phyloP scores from a whole-genome alignment of 2,113 vertebrate genomes.

The Pontoporia blainvillei region DNA sequence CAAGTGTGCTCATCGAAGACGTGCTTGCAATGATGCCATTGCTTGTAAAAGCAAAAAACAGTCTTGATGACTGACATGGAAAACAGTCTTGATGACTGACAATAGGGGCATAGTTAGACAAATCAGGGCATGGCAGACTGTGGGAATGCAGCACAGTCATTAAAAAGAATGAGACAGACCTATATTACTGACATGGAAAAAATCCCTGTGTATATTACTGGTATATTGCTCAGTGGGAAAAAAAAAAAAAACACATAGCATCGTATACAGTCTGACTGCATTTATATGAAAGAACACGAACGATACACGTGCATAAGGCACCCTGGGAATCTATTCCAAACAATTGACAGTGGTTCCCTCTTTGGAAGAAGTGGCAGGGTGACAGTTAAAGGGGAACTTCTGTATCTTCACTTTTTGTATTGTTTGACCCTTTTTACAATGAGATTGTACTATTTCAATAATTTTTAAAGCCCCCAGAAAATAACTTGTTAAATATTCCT shows the following conservation, averaged over 20 bases:
- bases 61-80: neutral
- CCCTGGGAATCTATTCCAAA: neutral
- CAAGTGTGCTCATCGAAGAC: neutral
- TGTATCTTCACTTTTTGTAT: neutral
- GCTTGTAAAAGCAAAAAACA: neutral
- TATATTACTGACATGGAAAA: neutral
- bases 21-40: neutral
- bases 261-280: accelerated
- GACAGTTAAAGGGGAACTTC: neutral
- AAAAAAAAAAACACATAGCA: neutral
- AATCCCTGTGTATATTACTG: neutral
- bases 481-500: neutral
- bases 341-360: neutral
- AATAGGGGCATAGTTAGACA: neutral
- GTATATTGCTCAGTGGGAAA: neutral
- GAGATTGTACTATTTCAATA: neutral
- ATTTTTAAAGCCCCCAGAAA: neutral
- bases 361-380: too few species aligned
- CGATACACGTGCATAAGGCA: accelerated
- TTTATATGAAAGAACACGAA: neutral
- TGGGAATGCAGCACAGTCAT: neutral
- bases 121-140: neutral
- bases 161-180: neutral
- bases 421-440: neutral
- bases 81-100: neutral